Percentiles rank a stretch among this genome's conserved stretches.
Evolutionary conservation across 1,140 invertebrate genomes (phyloP).

Genomic region (Sitobion miscanthi): DNA sequence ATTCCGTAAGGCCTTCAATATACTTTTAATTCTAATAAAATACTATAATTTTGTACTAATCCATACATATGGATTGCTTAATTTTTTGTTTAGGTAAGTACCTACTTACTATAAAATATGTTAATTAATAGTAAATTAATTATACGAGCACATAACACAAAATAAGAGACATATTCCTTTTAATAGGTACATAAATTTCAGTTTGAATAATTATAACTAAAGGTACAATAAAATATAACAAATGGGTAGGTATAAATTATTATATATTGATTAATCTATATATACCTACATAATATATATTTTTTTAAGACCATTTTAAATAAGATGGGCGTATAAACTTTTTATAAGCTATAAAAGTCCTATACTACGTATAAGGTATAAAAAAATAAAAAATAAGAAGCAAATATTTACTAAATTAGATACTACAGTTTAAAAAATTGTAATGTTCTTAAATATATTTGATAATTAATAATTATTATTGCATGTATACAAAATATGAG

Average conservation of each 20-base stretch:
- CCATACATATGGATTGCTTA: neutral
- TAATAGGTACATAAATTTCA: neutral
- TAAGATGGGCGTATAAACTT: neutral
- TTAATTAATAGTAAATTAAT: too few species aligned
- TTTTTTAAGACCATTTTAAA: neutral
- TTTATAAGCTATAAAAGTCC: neutral
- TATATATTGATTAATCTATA: neutral
- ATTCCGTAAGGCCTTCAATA: neutral
- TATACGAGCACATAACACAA: neutral
- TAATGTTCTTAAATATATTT: neutral
- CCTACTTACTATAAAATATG: neutral
- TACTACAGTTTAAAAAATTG: neutral
- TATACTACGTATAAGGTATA: neutral
- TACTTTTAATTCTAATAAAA: neutral
- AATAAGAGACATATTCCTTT: neutral
- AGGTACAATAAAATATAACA: neutral
- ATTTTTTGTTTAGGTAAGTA: neutral
- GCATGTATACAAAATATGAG: neutral
- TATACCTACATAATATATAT: neutral
- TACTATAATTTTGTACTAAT: neutral
- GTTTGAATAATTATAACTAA: neutral
- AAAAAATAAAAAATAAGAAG: neutral
- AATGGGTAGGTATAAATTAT: neutral
- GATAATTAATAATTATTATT: neutral
- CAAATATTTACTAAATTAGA: neutral